Base-by-base conservation (phyloP, 2,888 invertebrate genomes). In the Eupithecia tripunctaria region DNA sequence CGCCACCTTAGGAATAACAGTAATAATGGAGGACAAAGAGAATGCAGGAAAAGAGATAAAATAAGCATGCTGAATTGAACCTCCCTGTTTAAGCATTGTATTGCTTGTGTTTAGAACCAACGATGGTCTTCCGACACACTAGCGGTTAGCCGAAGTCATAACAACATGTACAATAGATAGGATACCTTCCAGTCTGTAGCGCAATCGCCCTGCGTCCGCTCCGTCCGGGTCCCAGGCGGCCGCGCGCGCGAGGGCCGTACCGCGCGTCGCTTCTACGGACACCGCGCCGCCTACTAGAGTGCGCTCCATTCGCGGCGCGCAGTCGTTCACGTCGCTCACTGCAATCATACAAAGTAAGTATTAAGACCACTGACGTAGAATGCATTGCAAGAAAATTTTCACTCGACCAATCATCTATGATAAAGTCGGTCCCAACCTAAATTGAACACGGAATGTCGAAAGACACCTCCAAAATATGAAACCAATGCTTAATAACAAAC, bases 311-410 rank as follows among this genome's bases (percentile, higher is more conserved):
- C 96, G 96, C 32, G 99, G 99, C 67, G 97, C 96, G 88, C 97
- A 98, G 93, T 99, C 99, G 91, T 99, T 99, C 93, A 98, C 96
- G 92, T 99, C 98, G 78, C 96, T 94, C 75, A 99, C 98, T 96
- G 89, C 10, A 86, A 84, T 36, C 21, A 32, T 29, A 60, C 7
- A 60, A 1, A 25, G 25, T 56, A 8, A 25, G 25, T 56, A 21
- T 56, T 1, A 56, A 25, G 56, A 25, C 5, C 21, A 56, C 12
- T 21, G 47, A 25, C 25, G 21, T 56, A 56, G 47, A n/a, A 21
- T 21, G n/a, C 43, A 18, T 43, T 8, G n/a, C 7, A 47, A 43
- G n/a, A 47, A 47, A n/a, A n/a, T 47, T 6, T 41, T 41, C 41
- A 41, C 41, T n/a, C n/a, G n/a, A n/a, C 0, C 41, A 41, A 41